Evolutionary conservation across 2,113 vertebrate genomes (phyloP).

Genomic region (Caracal caracal): DNA sequence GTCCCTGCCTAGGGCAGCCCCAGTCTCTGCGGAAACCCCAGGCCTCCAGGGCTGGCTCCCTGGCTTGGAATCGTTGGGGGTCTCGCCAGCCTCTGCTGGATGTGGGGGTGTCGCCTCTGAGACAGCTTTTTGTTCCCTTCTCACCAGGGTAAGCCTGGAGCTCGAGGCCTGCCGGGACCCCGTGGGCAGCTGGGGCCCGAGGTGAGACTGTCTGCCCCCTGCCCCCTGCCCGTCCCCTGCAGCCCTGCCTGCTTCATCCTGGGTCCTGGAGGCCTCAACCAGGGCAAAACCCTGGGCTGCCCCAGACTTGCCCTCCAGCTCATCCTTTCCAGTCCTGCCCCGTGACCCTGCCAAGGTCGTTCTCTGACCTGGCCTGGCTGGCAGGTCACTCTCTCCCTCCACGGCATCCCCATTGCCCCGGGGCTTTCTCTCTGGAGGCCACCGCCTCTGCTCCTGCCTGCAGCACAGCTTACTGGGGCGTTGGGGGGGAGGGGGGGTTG

Average conservation of each 20-base stretch:
- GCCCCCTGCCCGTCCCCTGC: not conserved
- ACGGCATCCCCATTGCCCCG: fast-evolving
- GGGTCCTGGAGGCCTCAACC: not conserved
- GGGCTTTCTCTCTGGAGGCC: not conserved
- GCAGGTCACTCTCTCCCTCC: not conserved
- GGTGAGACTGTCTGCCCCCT: constrained; percentile 84
- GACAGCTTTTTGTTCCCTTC: constrained; percentile 70
- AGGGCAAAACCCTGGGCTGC: not conserved
- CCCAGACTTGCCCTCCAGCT: not conserved
- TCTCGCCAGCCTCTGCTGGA: not conserved
- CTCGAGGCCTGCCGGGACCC: constrained; percentile 95
- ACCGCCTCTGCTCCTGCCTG: fast-evolving
- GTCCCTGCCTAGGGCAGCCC: constrained; percentile 40
- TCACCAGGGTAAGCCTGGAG: constrained; percentile 93
- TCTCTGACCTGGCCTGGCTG: not conserved
- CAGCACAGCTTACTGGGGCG: fast-evolving
- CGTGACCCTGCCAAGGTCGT: not conserved
- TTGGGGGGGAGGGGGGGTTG: not conserved
- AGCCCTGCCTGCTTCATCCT: not conserved
- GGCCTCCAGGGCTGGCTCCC: not conserved
- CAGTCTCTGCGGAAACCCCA: not conserved
- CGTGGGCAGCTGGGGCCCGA: constrained; percentile 93
- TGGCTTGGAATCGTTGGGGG: not conserved
- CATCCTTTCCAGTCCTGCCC: not conserved
- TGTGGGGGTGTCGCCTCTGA: constrained; percentile 68